phyloP scores from a whole-genome alignment of 2,797 vertebrate genomes.

The Acomys russatus region DNA sequence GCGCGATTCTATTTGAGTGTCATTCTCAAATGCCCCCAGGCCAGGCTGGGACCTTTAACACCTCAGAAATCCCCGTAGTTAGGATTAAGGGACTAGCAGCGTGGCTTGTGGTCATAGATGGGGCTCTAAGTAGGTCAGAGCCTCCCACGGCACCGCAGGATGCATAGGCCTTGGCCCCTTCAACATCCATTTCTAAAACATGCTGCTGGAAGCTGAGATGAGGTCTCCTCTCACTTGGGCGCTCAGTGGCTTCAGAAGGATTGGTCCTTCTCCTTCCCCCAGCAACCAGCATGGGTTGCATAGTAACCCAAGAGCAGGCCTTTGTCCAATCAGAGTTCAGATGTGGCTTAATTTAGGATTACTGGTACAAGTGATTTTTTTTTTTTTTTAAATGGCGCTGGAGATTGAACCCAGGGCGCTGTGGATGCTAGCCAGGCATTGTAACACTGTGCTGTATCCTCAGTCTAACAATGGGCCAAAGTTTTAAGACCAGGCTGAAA shows the following conservation, averaged over 20 bases:
- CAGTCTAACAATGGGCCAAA: too few relatives aligned
- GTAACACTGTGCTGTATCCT: neutral
- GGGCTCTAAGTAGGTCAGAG: constrained; percentile 51
- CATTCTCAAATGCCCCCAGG: constrained; percentile 51
- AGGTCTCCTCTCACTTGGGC: neutral
- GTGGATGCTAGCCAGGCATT: neutral
- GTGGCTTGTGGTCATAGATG: constrained; percentile 5
- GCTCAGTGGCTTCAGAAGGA: neutral
- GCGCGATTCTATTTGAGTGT: constrained; percentile 14
- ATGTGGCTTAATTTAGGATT: neutral
- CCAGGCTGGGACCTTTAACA: constrained; percentile 37
- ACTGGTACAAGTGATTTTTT: neutral
- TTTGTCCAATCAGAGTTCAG: neutral
- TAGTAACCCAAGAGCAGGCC: neutral
- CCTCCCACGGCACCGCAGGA: neutral
- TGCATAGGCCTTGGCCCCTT: neutral
- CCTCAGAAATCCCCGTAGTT: neutral
- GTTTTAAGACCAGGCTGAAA: neutral
- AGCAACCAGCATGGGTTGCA: neutral
- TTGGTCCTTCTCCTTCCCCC: neutral
- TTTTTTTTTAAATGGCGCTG: neutral
- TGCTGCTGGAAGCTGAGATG: neutral
- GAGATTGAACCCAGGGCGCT: neutral
- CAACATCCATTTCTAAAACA: neutral
- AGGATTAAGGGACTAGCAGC: constrained; percentile 35